Conservation (phyloP, 2,888 invertebrate species). For the Euzetes globulus region DNA sequence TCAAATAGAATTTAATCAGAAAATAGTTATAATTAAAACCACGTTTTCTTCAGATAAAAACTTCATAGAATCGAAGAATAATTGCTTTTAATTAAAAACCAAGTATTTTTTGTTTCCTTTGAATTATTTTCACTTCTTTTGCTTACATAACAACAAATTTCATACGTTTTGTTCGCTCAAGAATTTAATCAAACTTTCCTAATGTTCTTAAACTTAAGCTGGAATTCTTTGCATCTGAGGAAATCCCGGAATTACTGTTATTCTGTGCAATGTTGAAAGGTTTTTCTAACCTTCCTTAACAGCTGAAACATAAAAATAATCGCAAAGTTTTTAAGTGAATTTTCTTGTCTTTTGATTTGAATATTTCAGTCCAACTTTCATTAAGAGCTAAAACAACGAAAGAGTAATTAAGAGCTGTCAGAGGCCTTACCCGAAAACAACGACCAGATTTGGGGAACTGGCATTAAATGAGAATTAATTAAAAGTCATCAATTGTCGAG, state of each 20-base stretch:
- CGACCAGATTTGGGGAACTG: not conserved
- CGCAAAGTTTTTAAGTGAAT: not conserved
- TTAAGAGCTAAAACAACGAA: not conserved
- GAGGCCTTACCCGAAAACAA: not conserved
- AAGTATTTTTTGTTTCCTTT: too few species aligned
- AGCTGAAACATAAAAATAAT: not conserved
- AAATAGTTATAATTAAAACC: not conserved
- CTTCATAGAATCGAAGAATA: not conserved
- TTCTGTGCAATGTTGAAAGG: too few species aligned
- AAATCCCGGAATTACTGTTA: too few species aligned
- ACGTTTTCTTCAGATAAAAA: not conserved
- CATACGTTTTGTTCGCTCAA: too few species aligned
- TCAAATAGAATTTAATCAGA: not conserved
- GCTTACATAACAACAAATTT: too few species aligned
- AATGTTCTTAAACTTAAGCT: not conserved
- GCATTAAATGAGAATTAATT: slow-evolving; percentile 3
- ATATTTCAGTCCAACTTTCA: not conserved
- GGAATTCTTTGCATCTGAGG: not conserved
- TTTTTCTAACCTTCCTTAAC: not conserved
- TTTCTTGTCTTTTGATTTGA: slow-evolving; percentile 3
- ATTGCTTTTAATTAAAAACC: not conserved
- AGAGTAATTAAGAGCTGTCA: slow-evolving; percentile 3
- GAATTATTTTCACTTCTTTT: too few species aligned
- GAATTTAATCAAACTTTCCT: too few species aligned
- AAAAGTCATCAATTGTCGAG: slow-evolving; percentile 7